Evolutionary conservation across 2,888 invertebrate genomes (phyloP), one percentile per base, ranked within the genome.

Genomic region (Pollenia griseotomentosa): DNA sequence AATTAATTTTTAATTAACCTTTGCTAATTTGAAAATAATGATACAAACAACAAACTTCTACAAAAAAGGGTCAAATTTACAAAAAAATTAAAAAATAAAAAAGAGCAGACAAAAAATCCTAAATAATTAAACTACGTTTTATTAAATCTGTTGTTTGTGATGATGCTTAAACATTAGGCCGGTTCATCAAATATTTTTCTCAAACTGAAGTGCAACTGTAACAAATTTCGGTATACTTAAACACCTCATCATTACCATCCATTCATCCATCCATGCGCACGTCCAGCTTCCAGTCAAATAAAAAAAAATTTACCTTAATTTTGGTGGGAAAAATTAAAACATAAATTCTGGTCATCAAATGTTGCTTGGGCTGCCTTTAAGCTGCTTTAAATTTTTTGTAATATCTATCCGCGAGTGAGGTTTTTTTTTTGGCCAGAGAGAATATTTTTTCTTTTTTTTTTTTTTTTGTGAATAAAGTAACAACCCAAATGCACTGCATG

Each of bases 1-100:
- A 86, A 83, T 86, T 80, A 83, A 75, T 83, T 87, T 78, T 78
- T 81, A 81, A 84, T 81, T 83, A 84, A 78, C 55, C 65, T 63
- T 78, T 68, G 80, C 80, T 81, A 78, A 81, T 81, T 84, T 74
- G 42, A 48, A 87, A 78, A 81, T 65, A 81, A 77, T 71, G 55
- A 48, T 33, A 46, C 23, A 51, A 46, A 66, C 66, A 33, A 19
- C 44, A 19, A 48, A 44, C 5, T 40, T 33, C 66, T 33, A n/a
- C 57, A 23, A 70, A 40, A 48, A 85, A 40, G 65, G 73, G 23
- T 42, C 42, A 66, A 70, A 79, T 40, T 10, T 46, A 48, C 63
- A 53, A 55, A 59, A 55, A 61, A 16, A 9, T 44, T 65, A 44
- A 71, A 12, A 71, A 55, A 48, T 40, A 57, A 14, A 51, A 70